phyloP scores from a whole-genome alignment of 2,888 invertebrate genomes.

The Netelia virgata region DNA sequence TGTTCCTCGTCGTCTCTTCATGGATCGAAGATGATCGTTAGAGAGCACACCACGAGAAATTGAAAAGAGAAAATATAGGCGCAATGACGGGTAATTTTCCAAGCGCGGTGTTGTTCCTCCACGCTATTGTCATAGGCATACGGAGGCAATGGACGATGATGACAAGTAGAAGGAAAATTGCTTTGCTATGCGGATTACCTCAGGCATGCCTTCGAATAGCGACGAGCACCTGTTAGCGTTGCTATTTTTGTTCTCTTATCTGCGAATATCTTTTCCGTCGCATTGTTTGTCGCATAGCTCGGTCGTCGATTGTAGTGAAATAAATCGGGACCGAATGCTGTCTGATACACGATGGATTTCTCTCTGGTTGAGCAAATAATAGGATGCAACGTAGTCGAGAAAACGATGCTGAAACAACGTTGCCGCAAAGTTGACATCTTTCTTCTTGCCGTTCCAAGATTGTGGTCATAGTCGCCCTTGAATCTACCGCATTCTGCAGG shows the following conservation, averaged over 20 bases:
- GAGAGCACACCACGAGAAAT: not conserved
- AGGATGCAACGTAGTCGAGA: not conserved
- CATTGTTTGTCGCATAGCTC: slow-evolving; percentile 3
- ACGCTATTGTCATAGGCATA: slow-evolving; percentile 34
- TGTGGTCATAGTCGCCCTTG: not conserved
- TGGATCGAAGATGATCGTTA: not conserved
- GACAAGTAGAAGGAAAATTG: slow-evolving; percentile 63
- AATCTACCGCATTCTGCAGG: not conserved
- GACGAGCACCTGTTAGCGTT: slow-evolving; percentile 25
- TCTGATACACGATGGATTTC: slow-evolving; percentile 53
- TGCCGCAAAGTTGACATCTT: not conserved
- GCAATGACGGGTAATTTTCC: slow-evolving; percentile 20
- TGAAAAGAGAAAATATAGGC: not conserved
- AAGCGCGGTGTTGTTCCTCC: not conserved
- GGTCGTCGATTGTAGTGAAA: slow-evolving; percentile 6
- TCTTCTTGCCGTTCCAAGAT: not conserved
- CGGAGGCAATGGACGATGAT: slow-evolving; percentile 35
- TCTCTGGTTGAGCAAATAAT: slow-evolving; percentile 36
- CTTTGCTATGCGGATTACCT: slow-evolving; percentile 51
- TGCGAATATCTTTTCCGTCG: slow-evolving; percentile 3
- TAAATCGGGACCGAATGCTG: slow-evolving; percentile 52
- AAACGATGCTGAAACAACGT: not conserved
- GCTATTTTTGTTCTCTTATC: slow-evolving; percentile 2
- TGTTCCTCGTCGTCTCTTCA: not conserved
- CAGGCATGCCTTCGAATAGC: slow-evolving; percentile 56